Conservation (phyloP, 2,113 vertebrate genomes). For the Sinosuthora webbiana region DNA sequence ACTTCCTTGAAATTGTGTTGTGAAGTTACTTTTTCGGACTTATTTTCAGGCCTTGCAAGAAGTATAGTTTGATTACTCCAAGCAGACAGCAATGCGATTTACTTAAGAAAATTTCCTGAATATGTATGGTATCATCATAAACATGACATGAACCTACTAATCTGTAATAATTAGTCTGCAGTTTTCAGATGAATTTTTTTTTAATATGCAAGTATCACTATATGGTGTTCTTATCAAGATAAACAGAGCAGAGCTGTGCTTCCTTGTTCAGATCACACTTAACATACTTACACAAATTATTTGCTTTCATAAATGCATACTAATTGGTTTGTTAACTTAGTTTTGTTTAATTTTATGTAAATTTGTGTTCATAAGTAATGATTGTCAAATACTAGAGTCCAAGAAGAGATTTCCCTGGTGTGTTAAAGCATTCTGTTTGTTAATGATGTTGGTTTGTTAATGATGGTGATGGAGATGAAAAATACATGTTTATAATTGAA, state of each 20-base stretch:
- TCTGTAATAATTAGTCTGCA: not conserved
- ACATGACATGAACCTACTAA: not conserved
- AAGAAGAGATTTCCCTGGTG: accelerated
- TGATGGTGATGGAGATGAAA: not conserved
- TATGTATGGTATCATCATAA: not conserved
- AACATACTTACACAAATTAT: not conserved
- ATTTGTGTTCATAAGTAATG: not conserved
- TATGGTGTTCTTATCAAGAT: not conserved
- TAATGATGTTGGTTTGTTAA: not conserved
- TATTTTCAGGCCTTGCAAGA: not conserved
- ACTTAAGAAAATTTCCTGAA: not conserved
- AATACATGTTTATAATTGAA: not conserved
- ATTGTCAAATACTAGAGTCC: not conserved
- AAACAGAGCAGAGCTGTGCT: not conserved
- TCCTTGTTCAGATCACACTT: not conserved
- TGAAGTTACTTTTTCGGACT: not conserved
- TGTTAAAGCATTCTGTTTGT: not conserved
- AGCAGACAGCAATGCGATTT: not conserved
- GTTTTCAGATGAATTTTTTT: not conserved
- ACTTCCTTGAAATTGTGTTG: not conserved
- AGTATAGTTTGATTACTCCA: not conserved
- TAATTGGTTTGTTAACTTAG: not conserved
- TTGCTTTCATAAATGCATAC: not conserved
- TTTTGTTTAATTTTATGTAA: not conserved
- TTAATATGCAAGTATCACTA: not conserved